phyloP scores from a whole-genome alignment of 1,140 invertebrate species.

The Lanistes nyassanus region DNA sequence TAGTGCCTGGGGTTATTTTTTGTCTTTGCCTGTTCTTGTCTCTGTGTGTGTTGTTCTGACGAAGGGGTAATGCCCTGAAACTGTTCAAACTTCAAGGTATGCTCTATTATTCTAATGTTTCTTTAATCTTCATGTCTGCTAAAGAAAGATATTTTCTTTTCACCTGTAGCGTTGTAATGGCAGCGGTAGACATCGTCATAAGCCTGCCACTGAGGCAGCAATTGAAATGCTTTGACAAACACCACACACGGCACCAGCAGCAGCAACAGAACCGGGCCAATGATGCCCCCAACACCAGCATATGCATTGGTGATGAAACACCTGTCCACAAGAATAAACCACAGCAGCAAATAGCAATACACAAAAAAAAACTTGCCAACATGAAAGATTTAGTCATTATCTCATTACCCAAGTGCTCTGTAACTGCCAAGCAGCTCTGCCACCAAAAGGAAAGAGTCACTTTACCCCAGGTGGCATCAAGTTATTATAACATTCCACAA shows the following conservation, averaged over 20 bases:
- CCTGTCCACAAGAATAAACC: conserved; percentile 32
- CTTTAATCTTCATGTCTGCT: too few species aligned
- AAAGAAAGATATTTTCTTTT: conserved; percentile 7
- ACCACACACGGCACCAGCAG: conserved; percentile 52
- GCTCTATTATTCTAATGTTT: too few species aligned
- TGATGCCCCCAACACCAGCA: conserved; percentile 57
- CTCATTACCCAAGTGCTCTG: too few species aligned
- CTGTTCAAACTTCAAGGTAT: too few species aligned
- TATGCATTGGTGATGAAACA: conserved; percentile 63
- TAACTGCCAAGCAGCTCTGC: too few species aligned
- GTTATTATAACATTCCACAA: too few species aligned
- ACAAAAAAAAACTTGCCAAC: background rate
- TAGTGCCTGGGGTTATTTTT: too few species aligned
- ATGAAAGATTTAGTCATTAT: background rate
- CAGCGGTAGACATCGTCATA: conserved; percentile 65
- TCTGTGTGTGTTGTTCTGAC: too few species aligned
- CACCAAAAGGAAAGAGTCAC: too few species aligned
- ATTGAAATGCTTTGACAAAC: conserved; percentile 60
- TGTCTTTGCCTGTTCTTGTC: too few species aligned
- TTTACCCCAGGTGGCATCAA: too few species aligned
- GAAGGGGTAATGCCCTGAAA: too few species aligned
- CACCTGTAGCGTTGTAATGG: conserved; percentile 60
- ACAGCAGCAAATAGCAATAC: background rate
- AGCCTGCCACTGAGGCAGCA: conserved; percentile 61
- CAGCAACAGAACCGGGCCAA: conserved; percentile 54